Evolutionary conservation across 1,140 invertebrate species (phyloP), one percentile per base, ranked within the genome.

Genomic region (Hylyphantes graminicola): DNA sequence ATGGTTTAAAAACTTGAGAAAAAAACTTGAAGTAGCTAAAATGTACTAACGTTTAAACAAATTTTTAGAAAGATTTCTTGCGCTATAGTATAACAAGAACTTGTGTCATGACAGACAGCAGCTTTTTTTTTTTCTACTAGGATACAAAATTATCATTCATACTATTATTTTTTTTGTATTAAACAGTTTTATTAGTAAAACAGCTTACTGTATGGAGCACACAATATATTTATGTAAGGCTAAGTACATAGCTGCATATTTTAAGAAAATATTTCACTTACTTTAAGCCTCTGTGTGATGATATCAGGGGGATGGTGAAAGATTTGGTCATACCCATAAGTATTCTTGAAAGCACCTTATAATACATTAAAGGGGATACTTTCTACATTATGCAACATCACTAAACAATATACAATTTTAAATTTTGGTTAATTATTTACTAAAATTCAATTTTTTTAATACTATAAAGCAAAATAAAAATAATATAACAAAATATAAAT

Each of bases 401-500:
- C 54, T 74, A 74, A 35, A 61, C 57, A 61, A 61, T 61, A 61
- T 61, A 57, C 19, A 74, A 74, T 70, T 74, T 57, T 12, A 65
- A 35, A 17, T 65, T 50, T 13, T 72, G 67, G 48, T 65, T 53
- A 65, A 55, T 48, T 70, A 59, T 80, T 57, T 51, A 13, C 21
- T 50, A 73, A 17, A 48, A 81, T 53, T 74, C 17, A 83, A n/a
- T 63, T 65, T 21, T n/a, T 8, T n/a, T 21, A 54, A 65, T 54
- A 65, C 76, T 65, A 83, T 9, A 70, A 9, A 73, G 68, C 70
- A 74, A 83, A 83, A 81, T 68, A 73, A 82, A 74, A 65, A 83
- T 74, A 55, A 51, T n/a, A 83, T 74, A 83, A 83, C 70, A 83
- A 65, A 83, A 83, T 65, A 83, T 83, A 83, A 83, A 83, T 83